A percentile compares a stretch with the other conserved stretches of the same genome.
These are phyloP conservation scores for Nasua narica DNA, from an alignment of 2,797 vertebrate species.

Conservation along the genomic window DNA sequence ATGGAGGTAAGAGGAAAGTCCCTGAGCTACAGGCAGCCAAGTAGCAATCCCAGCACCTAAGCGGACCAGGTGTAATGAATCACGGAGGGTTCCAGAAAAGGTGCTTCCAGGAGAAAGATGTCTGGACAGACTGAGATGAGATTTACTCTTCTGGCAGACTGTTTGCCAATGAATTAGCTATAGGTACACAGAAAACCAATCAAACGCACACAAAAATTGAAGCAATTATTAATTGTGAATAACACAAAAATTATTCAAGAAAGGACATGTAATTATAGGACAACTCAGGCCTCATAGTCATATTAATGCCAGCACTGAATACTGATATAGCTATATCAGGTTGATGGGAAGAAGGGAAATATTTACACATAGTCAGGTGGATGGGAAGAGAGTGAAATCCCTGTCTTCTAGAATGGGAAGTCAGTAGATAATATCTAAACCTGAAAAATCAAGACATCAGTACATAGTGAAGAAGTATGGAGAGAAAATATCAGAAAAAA, in stretches of 20 bases:
- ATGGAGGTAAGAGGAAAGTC: neutral
- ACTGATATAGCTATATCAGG: neutral
- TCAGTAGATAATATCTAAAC: neutral
- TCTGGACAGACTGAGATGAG: neutral
- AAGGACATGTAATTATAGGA: neutral
- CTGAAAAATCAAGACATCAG: neutral
- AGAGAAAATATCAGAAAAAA: neutral
- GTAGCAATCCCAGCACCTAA: neutral
- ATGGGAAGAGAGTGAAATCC: neutral
- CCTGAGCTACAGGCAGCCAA: neutral
- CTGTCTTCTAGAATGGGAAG: neutral
- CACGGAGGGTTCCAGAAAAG: neutral
- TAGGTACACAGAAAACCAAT: constrained; percentile 15
- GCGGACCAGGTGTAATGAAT: neutral
- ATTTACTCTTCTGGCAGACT: constrained; percentile 21
- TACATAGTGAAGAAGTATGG: neutral
- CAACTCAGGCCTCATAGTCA: neutral
- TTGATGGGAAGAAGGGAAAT: neutral
- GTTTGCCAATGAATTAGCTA: neutral
- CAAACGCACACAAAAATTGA: neutral
- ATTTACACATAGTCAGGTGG: neutral
- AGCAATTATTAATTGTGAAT: neutral
- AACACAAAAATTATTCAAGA: neutral
- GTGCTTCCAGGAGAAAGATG: constrained; percentile 22
- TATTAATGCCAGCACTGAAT: neutral